A percentile compares a stretch with the other conserved stretches of the same genome.
Evolutionary conservation across 1,140 invertebrate species (phyloP).

Genomic region (Schlechtendalia chinensis): DNA sequence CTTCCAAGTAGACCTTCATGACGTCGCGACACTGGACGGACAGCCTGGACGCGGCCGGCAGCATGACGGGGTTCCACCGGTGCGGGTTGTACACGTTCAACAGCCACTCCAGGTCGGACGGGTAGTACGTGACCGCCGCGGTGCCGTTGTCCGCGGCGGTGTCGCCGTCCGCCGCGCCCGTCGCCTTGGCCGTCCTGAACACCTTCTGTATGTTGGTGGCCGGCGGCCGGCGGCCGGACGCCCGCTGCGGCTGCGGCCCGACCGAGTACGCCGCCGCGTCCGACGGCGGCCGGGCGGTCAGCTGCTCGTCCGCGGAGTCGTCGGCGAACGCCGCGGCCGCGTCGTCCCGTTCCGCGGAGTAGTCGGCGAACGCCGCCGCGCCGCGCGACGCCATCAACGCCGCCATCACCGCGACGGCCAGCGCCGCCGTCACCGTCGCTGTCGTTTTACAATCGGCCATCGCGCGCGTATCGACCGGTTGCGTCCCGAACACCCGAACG

Average conservation of each 20-base stretch:
- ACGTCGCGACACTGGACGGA: slow-evolving; percentile 59
- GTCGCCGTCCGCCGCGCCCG: neutral
- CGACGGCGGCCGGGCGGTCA: slow-evolving; percentile 11
- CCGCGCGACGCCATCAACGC: neutral
- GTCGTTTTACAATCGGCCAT: neutral
- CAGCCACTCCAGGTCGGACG: slow-evolving; percentile 62
- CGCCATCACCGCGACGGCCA: neutral
- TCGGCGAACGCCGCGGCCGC: neutral
- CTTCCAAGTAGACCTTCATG: slow-evolving; percentile 61
- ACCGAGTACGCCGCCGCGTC: neutral
- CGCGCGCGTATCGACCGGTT: slow-evolving; percentile 24
- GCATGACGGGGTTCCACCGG: slow-evolving; percentile 60
- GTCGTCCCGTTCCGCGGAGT: neutral
- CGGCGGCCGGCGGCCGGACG: neutral
- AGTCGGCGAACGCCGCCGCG: neutral
- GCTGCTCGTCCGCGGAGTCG: slow-evolving; percentile 7
- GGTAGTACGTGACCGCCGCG: neutral
- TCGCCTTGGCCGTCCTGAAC: slow-evolving; percentile 17
- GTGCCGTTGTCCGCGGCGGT: neutral
- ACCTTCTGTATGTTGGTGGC: slow-evolving; percentile 38
- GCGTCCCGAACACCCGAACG: slow-evolving; percentile 31
- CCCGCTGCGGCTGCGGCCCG: neutral
- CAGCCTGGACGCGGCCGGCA: slow-evolving; percentile 52
- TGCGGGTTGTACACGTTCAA: slow-evolving; percentile 66
- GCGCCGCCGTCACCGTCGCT: neutral